Evolutionary conservation across 2,888 invertebrate species (phyloP).

Genomic region (Phengaris arion): DNA sequence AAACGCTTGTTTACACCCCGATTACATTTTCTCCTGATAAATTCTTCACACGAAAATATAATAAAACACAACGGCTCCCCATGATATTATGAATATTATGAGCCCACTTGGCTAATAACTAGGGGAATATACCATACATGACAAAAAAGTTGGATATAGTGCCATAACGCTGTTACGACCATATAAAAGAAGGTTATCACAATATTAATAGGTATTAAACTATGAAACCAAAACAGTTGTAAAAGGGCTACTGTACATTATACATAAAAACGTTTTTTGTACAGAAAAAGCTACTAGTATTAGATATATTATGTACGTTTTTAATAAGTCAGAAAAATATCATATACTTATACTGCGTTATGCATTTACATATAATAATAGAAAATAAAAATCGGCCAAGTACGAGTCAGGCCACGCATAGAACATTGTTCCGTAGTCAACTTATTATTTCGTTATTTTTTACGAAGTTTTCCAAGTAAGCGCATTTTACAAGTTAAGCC

Average conservation of each 20-base stretch:
- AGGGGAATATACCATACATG: slow-evolving; percentile 12
- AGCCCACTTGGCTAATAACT: slow-evolving; percentile 18
- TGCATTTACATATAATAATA: too few relatives aligned
- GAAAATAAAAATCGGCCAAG: too few relatives aligned
- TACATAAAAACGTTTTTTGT: neutral
- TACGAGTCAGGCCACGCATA: too few relatives aligned
- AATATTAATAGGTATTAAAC: slow-evolving; percentile 14
- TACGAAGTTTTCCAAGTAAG: too few relatives aligned
- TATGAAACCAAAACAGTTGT: slow-evolving; percentile 19
- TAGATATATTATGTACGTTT: too few relatives aligned
- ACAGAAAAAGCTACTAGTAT: neutral
- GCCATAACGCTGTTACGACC: slow-evolving; percentile 18
- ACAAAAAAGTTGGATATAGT: slow-evolving; percentile 13
- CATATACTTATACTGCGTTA: too few relatives aligned
- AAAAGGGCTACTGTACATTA: neutral
- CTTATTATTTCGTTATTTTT: too few relatives aligned
- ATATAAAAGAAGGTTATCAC: slow-evolving; percentile 17
- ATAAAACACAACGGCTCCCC: slow-evolving; percentile 16
- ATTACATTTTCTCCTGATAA: slow-evolving; percentile 12
- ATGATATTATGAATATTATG: slow-evolving; percentile 19
- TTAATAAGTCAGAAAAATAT: too few relatives aligned
- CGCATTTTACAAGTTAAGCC: too few relatives aligned
- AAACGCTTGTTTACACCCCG: neutral
- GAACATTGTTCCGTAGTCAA: too few relatives aligned
- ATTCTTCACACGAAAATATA: slow-evolving; percentile 26